A percentile compares a stretch with the other conserved stretches of the same genome.
Conservation (phyloP, 92 coral and sea anemone species). For the Siderastrea radians region DNA sequence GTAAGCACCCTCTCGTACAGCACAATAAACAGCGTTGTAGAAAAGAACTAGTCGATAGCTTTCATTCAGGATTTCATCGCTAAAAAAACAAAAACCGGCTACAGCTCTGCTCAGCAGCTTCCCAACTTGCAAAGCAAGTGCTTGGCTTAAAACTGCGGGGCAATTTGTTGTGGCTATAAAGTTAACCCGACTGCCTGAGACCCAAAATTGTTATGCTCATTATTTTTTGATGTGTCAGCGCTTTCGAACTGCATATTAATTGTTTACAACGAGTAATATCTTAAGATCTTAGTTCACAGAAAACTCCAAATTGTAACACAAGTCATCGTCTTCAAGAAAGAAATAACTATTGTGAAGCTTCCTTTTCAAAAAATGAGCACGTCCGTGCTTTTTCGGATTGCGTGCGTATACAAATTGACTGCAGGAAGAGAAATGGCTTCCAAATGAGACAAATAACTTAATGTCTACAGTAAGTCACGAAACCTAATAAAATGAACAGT, state of each 20-base stretch:
- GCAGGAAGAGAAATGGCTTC: too few relatives aligned
- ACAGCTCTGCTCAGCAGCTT: neutral
- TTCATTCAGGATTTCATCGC: neutral
- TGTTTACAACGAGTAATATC: neutral
- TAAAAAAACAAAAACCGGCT: neutral
- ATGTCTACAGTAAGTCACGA: constrained; percentile 25
- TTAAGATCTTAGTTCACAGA: neutral
- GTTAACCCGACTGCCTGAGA: neutral
- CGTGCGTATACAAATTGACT: neutral
- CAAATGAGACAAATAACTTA: neutral
- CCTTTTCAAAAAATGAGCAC: neutral
- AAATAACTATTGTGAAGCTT: neutral
- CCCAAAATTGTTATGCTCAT: neutral
- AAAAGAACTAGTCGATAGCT: neutral
- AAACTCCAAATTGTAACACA: neutral
- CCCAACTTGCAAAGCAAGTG: too few relatives aligned
- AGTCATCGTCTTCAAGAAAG: neutral
- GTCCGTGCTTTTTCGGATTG: neutral
- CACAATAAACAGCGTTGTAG: neutral
- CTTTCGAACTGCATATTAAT: neutral
- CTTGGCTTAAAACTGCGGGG: too few relatives aligned
- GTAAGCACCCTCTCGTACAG: constrained; percentile 4
- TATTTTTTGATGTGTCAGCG: constrained; percentile 12
- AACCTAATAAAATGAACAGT: neutral
- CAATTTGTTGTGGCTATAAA: neutral